These are phyloP conservation scores for Malacoctenus gilli DNA, from an alignment of 2,797 vertebrate species.

Conservation along the genomic window DNA sequence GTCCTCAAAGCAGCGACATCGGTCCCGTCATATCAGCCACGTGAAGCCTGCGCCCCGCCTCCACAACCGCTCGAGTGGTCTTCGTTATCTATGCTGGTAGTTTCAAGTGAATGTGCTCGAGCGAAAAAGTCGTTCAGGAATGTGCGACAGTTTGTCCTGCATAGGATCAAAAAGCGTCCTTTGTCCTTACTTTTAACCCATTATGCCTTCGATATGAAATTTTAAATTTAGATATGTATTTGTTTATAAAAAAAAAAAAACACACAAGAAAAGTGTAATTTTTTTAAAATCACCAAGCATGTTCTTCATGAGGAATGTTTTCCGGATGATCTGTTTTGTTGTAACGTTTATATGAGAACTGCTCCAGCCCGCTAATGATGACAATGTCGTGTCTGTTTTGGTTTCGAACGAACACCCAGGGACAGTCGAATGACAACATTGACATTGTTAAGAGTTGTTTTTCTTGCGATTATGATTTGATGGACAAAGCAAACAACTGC, in stretches of 20 bases:
- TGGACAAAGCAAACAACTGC: conserved; percentile 72
- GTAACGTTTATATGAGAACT: conserved; percentile 59
- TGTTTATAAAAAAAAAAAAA: conserved; percentile 71
- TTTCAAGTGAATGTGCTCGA: conserved; percentile 67
- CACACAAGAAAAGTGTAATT: too few species aligned
- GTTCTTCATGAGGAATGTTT: conserved; percentile 78
- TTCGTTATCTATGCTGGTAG: conserved; percentile 51
- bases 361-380: conserved; percentile 65
- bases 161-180: conserved; percentile 58
- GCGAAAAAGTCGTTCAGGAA: conserved; percentile 51
- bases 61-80: conserved; percentile 35
- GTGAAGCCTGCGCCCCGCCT: conserved; percentile 9
- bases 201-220: conserved; percentile 75
- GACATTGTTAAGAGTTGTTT: conserved; percentile 79
- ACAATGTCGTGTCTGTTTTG: conserved; percentile 61
- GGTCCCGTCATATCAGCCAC: too few species aligned
- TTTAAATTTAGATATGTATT: conserved; percentile 74
- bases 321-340: conserved; percentile 72
- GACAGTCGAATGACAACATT: conserved; percentile 61
- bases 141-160: conserved; percentile 44
- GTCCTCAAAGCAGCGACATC: conserved; percentile 48
- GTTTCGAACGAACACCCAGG: conserved; percentile 53
- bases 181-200: conserved; percentile 68
- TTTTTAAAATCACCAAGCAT: conserved; percentile 76
- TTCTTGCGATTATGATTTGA: conserved; percentile 76